Percentiles rank a stretch among this genome's conserved stretches.
Conservation (phyloP, 37 sponge, comb jelly and placozoan genomes). For the Hexactinellida sp. region DNA sequence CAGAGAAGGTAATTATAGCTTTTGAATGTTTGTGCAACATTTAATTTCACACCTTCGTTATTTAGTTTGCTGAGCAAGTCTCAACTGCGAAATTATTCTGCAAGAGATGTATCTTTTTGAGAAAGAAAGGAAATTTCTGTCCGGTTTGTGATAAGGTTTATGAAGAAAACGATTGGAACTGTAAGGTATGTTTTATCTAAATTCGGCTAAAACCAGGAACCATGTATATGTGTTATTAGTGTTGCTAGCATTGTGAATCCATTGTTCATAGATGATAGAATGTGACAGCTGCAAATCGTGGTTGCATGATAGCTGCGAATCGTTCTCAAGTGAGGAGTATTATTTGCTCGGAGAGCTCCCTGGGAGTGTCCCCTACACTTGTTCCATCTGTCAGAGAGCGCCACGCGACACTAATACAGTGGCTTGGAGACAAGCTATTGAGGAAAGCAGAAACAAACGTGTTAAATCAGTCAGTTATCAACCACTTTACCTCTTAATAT, state of each 20-base stretch:
- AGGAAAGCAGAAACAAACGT: neutral
- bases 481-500: neutral
- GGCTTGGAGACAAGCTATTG: neutral
- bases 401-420: neutral
- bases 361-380: neutral
- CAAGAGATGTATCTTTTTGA: neutral
- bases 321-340: slow-evolving; percentile 38
- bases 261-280: slow-evolving; percentile 81
- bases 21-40: neutral
- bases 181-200: slow-evolving; percentile 52
- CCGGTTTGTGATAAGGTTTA: slow-evolving; percentile 72
- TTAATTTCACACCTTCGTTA: neutral
- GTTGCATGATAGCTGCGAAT: slow-evolving; percentile 70
- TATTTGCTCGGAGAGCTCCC: neutral
- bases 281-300: slow-evolving; percentile 68
- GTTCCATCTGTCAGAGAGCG: neutral
- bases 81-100: neutral
- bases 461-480: neutral
- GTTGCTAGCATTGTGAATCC: no score
- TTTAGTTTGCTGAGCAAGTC: neutral
- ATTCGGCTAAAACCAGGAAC: no score
- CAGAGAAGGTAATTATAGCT: neutral
- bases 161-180: slow-evolving; percentile 60
- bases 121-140: slow-evolving; percentile 65
- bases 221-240: no score